phyloP scores from a whole-genome alignment of 2,797 vertebrate species.

The Sebastes kiyomatsui region DNA sequence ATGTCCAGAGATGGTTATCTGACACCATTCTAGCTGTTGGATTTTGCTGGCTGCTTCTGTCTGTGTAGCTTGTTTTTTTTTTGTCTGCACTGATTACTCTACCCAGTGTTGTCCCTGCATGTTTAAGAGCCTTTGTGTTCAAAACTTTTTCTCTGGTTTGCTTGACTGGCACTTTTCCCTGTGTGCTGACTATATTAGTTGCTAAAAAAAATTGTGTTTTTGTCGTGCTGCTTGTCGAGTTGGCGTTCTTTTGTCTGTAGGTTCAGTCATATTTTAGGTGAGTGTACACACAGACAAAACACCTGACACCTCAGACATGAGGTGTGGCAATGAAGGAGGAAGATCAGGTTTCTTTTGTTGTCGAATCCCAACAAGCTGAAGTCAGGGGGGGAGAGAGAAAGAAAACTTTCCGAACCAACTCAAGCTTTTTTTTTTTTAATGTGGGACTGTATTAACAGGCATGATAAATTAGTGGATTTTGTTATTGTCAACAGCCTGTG shows the following conservation, averaged over 20 bases:
- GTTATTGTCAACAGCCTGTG: not conserved
- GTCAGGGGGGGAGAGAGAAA: constrained; percentile 8
- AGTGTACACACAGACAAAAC: constrained; percentile 45
- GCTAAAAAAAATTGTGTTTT: not conserved
- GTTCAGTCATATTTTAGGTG: constrained; percentile 39
- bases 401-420: constrained; percentile 10
- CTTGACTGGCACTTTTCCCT: not conserved
- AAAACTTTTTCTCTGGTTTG: not conserved
- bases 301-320: constrained; percentile 66
- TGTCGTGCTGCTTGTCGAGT: not conserved
- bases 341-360: constrained; percentile 70
- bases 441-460: not conserved
- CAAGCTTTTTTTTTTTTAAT: not conserved
- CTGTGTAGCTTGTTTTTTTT: constrained; percentile 25
- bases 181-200: not conserved
- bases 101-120: not conserved
- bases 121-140: constrained; percentile 22
- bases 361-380: constrained; percentile 37
- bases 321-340: constrained; percentile 22
- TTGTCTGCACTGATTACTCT: constrained; percentile 33
- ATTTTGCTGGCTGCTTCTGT: constrained; percentile 48
- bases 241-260: constrained; percentile 23
- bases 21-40: constrained; percentile 41
- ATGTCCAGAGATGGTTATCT: constrained; percentile 51
- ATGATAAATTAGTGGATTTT: not conserved